Evolutionary conservation across 2,888 invertebrate species (phyloP), one percentile per base, ranked within the genome.

Genomic region (Drosophila falleni): DNA sequence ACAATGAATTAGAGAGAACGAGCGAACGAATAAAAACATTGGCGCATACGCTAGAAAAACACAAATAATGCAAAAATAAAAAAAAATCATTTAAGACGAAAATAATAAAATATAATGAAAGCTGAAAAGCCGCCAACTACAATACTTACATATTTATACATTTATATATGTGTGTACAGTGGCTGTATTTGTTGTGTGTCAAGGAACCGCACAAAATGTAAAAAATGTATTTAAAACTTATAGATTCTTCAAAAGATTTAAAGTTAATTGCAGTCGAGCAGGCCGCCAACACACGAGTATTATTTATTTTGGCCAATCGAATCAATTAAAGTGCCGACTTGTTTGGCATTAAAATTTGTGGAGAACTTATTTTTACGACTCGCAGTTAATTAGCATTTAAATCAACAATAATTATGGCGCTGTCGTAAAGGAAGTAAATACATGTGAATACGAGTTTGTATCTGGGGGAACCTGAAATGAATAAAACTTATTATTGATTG

Each of bases 261-360:
- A 58, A 35, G 65, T 46, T 67, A 63, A 66, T 63, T 66, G 37
- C 26, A 46, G 26, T 29, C 44, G 26, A 37, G 44, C 47, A 37
- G 26, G 19, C 29, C 26, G 46, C 16, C 41, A n/a, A 31, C 39
- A 15, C 23, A 33, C 41, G 31, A 35, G 44, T 44, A 23, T 53
- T 62, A 70, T 76, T 67, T 66, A 41, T 63, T 73, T 41, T 51
- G 60, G 26, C 46, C 60, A 74, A 78, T 71, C 55, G 49, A 62
- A 70, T 55, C 54, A 58, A 62, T 66, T 47, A 59, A 49, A 42
- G 11, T 49, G 53, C 33, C 55, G 44, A 56, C 60, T 72, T 35
- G 53, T 54, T 55, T 23, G 39, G 15, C 35, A 55, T 54, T 42
- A 33, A 51, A 35, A 46, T 37, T 41, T 50, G 31, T 37, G 42